Evolutionary conservation across 2,888 invertebrate species (phyloP), one percentile per base, ranked within the genome.

Genomic region (Orthosia gothica): DNA sequence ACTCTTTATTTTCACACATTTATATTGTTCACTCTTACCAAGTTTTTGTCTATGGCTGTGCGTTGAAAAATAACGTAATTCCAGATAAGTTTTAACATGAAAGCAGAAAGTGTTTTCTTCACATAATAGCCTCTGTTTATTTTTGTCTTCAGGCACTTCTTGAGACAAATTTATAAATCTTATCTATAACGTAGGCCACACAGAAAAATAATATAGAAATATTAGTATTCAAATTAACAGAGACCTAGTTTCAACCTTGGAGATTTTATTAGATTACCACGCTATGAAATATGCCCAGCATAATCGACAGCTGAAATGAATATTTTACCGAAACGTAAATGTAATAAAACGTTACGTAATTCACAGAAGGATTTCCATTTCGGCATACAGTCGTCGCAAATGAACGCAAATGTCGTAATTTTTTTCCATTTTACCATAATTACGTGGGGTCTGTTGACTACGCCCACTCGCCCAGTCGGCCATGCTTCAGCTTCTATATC

Each of bases 1-100:
- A 64, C 76, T 79, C 75, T 89, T 90, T 90, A 87, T 88, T 91
- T 85, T 81, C 76, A 79, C 83, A 85, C 87, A 85, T 86, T 82
- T 81, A 85, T 87, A 82, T 79, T 73, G 83, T 74, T 76, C 70
- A 40, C 65, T 71, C 58, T 79, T 26, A 69, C 86, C 69, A 79
- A 74, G 64, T 70, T 74, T 76, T 74, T 59, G 62, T 71, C 62
- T 74, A 76, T 59, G 57, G 64, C 58, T 65, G 26, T 32, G 61
- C 62, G 55, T 71, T 82, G 69, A 80, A 74, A 76, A 79, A 86
- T 64, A 71, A 73, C 61, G 76, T 70, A 70, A 64, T 75, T 61
- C 32, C n/a, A 76, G 78, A 86, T 79, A 79, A 81, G 77, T 76
- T 81, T 76, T 47, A 62, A 74, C 40, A 68, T 72, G 70, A 62